Evolutionary conservation across 2,888 invertebrate species (phyloP), one percentile per base, ranked within the genome.

Genomic region (Panorpa germanica): DNA sequence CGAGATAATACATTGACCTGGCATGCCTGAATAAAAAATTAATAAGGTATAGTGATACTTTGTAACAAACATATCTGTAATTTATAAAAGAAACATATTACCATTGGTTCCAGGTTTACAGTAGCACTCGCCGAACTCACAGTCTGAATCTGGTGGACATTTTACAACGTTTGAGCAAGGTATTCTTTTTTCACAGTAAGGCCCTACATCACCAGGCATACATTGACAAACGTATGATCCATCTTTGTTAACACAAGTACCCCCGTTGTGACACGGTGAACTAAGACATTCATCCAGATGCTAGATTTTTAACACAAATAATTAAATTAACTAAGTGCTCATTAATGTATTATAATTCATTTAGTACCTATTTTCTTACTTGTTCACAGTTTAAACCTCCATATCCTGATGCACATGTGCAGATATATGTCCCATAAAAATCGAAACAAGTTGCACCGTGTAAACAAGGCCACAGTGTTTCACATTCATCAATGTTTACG

Each of bases 271-370:
- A 47, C 88, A 88, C 1, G 86, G 86, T 34, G 70, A 65, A 16
- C 82, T 77, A 9, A 86, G 61, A 44, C 88, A 88, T 51, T 86
- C 86, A 49, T 88, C 77, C 42, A 86, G 78, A 51, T 88, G 80
- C 32, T n/a, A n/a, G n/a, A n/a, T n/a, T n/a, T n/a, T n/a, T n/a
- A 41, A 76, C 74, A 49, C 86, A 86, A 36, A 76, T 63, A 32
- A 67, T 61, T 25, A 59, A 59, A 19, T 50, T 45, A 1, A 49
- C 41, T 30, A 56, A 50, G 48, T 82, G 82, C 49, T 86, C 86
- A 46, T 86, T 69, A 11, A 83, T 61, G 46, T 86, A 85, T 32
- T n/a, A 55, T 40, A 39, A 63, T 63, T 37, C 69, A 69, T 33
- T 55, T 56, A 15, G 59, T 54, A 8, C 69, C 68, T n/a, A n/a